phyloP scores from a whole-genome alignment of 2,888 invertebrate genomes.

The Lutraria lutraria region DNA sequence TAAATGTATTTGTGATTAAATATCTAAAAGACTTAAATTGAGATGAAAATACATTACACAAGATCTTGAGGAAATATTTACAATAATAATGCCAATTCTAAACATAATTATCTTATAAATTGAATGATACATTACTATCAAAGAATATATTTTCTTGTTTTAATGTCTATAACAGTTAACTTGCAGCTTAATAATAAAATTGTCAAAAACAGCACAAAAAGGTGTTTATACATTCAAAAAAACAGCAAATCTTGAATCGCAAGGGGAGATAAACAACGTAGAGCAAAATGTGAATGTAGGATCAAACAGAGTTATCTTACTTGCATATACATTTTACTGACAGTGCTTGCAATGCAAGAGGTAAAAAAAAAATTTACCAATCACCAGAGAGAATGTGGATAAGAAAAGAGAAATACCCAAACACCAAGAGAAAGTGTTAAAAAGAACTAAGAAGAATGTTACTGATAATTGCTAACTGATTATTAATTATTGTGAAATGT shows the following conservation, averaged over 20 bases:
- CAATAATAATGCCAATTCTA: no score
- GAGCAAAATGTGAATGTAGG: background rate
- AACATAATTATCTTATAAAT: no score
- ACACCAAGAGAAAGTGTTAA: conserved; percentile 3
- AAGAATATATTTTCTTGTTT: no score
- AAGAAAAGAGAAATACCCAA: background rate
- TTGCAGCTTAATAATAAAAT: no score
- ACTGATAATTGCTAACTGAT: background rate
- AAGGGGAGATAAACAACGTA: conserved; percentile 4
- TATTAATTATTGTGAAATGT: background rate
- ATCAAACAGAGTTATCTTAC: conserved; percentile 6
- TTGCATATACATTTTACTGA: background rate
- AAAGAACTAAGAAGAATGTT: background rate
- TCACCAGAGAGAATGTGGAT: background rate
- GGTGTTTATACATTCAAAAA: background rate
- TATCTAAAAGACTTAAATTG: no score
- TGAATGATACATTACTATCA: no score
- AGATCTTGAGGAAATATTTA: no score
- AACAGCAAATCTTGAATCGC: background rate
- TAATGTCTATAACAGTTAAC: no score
- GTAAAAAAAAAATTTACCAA: background rate
- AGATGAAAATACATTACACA: no score
- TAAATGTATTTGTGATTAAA: no score
- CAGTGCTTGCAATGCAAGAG: background rate
- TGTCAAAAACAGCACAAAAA: background rate